phyloP scores from a whole-genome alignment of 2,888 invertebrate genomes.

The Drepanosiphum platanoidis region DNA sequence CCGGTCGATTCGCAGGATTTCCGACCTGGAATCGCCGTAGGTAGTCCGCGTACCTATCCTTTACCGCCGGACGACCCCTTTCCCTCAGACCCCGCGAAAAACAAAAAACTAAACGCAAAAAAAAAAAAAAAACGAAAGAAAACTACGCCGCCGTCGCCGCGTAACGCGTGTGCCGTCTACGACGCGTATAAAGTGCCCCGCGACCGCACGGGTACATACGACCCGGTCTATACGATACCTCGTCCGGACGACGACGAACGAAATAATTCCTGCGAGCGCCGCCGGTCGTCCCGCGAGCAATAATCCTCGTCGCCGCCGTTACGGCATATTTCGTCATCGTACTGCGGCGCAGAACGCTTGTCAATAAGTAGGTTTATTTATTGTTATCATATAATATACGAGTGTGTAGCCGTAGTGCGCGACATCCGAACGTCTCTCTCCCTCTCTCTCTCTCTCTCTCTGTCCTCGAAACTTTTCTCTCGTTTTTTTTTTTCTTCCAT shows the following conservation, averaged over 20 bases:
- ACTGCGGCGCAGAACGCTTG: background rate
- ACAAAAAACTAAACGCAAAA: too few species aligned
- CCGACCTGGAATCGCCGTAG: slow-evolving; percentile 62
- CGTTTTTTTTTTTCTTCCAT: slow-evolving; percentile 7
- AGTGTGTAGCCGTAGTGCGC: background rate
- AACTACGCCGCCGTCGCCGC: background rate
- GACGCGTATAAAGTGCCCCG: too few species aligned
- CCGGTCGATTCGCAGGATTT: slow-evolving; percentile 67
- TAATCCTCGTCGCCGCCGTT: too few species aligned
- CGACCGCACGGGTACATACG: background rate
- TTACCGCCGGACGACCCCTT: too few species aligned
- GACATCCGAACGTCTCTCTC: background rate
- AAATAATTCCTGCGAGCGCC: background rate
- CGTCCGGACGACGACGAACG: background rate
- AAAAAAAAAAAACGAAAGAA: too few species aligned
- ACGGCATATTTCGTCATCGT: too few species aligned
- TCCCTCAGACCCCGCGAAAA: too few species aligned
- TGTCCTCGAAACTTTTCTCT: background rate
- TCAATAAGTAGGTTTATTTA: too few species aligned
- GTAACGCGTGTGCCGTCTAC: too few species aligned
- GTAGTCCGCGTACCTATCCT: background rate
- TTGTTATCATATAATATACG: background rate
- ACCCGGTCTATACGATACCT: background rate
- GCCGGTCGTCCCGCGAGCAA: too few species aligned
- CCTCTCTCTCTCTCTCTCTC: background rate